Base-by-base conservation (phyloP, 2,888 invertebrate species). In the Magallana nippona region DNA sequence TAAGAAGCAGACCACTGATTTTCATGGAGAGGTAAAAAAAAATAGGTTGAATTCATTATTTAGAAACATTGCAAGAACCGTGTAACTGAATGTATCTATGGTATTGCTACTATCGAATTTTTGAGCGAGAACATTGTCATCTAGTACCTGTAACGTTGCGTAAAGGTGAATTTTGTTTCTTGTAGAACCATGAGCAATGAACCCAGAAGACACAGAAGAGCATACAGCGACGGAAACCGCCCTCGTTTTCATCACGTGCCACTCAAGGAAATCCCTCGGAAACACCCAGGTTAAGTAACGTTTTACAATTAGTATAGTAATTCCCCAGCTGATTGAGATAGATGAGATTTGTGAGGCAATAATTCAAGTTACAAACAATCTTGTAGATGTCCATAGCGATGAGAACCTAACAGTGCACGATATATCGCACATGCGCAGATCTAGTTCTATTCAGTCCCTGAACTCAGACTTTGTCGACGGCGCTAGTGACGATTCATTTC, bases 401-500 rank as follows among this genome's bases (percentile, higher is more conserved):
- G 71, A 44, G 5, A 60, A 71, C n/a, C 58, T 84, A 13, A 13
- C 32, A 15, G 81, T 58, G 19, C 27, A n/a, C 13, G 83, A 78
- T 1, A 17, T 27, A 55, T 58, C 79, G 13, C 15, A 44, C 3
- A 32, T 83, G 19, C 58, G 22, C 3, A 81, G 78, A 15, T 83
- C 81, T 5, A 77, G 60, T 13, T 85, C 85, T 10, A 22, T 82
- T 15, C 77, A 77, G 77, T 87, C 86, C 11, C 62, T 87, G 58
- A 84, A 77, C 10, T 62, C 81, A 5, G 82, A 79, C 0, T 82
- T 87, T 10, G 78, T 81, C 17, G 85, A 85, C 15, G 81, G 71
- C 3, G 77, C 77, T 27, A 83, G 44, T 17, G 87, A 86, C 27
- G 87, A 87, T 58, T 84, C 84, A 2, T 87, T 86, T 55, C 85